Evolutionary conservation across 2,797 vertebrate species (phyloP), one percentile per base, ranked within the genome.

Genomic region (Erethizon dorsatum): DNA sequence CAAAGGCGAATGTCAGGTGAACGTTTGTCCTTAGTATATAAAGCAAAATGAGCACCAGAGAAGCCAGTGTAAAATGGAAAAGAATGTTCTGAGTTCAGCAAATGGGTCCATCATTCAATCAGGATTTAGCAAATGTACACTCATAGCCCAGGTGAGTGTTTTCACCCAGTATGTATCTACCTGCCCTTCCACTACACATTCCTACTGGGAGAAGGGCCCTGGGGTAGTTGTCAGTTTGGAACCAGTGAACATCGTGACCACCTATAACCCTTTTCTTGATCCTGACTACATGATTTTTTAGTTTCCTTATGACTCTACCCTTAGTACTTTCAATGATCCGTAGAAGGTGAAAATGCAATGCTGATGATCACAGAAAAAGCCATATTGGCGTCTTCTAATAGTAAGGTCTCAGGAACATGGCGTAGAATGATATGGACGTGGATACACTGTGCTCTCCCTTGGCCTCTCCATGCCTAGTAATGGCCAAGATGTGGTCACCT

Each of bases 1-100:
- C 13, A 90, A 86, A 69, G 87, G 77, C n/a, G 80, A 50, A 83
- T 89, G 77, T 61, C 93, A 96, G 77, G 61, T 59, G 79, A 87
- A 28, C 24, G 10, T 83, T 87, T 97, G 63, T 95, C 77, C 50
- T 71, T 67, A 50, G 61, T 71, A 37, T 87, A 57, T 92, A 50
- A 83, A 90, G 75, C 57, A 65, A 77, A 92, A 57, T 1, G 56
- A 88, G 1, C 10, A 13, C 63, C 59, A 33, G 5, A 28, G 52
- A 87, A 69, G 41, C 20, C 20, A 17, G 9, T 15, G 7, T 67
- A 45, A 85, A 83, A 88, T 45, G n/a, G n/a, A 4, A 77, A 79
- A 69, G 45, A 87, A 73, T 26, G 5, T 92, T 92, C 52, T 82
- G 54, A 52, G 57, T 50, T 88, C 91, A 52, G 45, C 20, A 80